These are phyloP conservation scores for Plodia interpunctella DNA, from an alignment of 1,140 invertebrate species.

Conservation along the genomic window DNA sequence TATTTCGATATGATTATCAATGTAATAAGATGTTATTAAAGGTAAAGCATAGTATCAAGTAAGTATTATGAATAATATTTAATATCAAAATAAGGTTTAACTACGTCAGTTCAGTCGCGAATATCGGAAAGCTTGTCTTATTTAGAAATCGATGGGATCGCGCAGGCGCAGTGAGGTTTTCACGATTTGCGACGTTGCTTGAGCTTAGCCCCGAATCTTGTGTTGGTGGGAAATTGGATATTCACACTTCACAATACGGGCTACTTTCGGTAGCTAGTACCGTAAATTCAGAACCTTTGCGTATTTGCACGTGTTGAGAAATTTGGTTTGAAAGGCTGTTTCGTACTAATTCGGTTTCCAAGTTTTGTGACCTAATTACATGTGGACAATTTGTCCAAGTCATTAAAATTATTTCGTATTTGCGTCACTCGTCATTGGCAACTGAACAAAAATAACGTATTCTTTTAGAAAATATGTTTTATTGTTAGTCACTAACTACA, in stretches of 20 bases:
- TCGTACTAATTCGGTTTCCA: not conserved
- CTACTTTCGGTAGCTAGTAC: too few relatives aligned
- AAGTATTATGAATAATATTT: not conserved
- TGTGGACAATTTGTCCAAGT: too few relatives aligned
- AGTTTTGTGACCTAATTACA: too few relatives aligned
- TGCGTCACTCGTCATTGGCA: too few relatives aligned
- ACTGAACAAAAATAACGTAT: too few relatives aligned
- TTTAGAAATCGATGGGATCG: conserved; percentile 48
- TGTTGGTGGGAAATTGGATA: conserved; percentile 16
- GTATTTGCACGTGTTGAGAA: conserved; percentile 8
- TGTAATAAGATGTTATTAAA: too few relatives aligned
- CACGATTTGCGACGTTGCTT: conserved; percentile 15
- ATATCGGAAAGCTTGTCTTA: conserved; percentile 44
- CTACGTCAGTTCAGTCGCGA: conserved; percentile 18
- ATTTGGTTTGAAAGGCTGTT: not conserved
- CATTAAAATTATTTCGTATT: too few relatives aligned
- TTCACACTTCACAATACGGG: not conserved
- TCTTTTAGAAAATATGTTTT: too few relatives aligned
- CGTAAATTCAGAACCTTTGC: not conserved
- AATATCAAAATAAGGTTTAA: conserved; percentile 17
- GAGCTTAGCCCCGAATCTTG: conserved; percentile 16
- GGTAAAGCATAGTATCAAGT: not conserved
- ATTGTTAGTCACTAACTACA: too few relatives aligned
- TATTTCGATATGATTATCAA: too few relatives aligned
- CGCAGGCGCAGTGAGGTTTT: conserved; percentile 40